Percentiles rank a stretch among this genome's conserved stretches.
Conservation (phyloP, 2,797 vertebrate species). For the Sciurus vulgaris region DNA sequence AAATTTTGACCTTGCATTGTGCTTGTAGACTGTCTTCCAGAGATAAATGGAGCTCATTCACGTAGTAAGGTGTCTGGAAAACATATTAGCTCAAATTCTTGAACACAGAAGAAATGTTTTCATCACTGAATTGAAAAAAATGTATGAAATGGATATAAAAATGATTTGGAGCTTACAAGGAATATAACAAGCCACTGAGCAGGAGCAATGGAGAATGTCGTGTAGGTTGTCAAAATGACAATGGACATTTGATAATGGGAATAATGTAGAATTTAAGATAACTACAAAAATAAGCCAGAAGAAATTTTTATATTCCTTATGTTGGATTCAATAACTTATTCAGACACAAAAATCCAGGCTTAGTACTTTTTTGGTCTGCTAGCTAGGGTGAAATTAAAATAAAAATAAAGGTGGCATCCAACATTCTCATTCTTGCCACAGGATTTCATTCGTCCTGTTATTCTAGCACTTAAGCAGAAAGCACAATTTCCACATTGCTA, state of each 20-base stretch:
- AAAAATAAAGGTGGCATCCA: constrained; percentile 37
- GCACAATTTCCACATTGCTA: neutral
- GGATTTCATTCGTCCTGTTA: constrained; percentile 10
- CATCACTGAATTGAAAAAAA: constrained; percentile 23
- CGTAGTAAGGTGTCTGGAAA: constrained; percentile 53
- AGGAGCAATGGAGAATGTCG: neutral
- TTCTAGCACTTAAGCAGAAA: neutral
- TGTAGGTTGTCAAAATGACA: constrained; percentile 23
- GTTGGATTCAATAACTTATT: constrained; percentile 39
- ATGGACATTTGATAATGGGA: neutral
- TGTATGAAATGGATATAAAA: neutral
- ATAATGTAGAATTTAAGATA: constrained; percentile 13
- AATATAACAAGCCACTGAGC: neutral
- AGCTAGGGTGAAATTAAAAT: constrained; percentile 46
- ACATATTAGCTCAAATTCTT: constrained; percentile 4
- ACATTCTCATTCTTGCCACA: neutral
- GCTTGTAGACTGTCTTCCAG: neutral
- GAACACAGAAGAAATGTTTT: constrained; percentile 58
- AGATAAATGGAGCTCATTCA: constrained; percentile 71
- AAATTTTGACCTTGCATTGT: constrained; percentile 34
- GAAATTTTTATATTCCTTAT: neutral
- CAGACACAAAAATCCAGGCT: neutral
- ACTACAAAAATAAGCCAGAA: neutral
- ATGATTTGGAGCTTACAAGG: constrained; percentile 16
- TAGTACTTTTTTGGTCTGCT: neutral